Evolutionary conservation across 2,113 vertebrate genomes (phyloP).

Genomic region (Lycaon pictus): DNA sequence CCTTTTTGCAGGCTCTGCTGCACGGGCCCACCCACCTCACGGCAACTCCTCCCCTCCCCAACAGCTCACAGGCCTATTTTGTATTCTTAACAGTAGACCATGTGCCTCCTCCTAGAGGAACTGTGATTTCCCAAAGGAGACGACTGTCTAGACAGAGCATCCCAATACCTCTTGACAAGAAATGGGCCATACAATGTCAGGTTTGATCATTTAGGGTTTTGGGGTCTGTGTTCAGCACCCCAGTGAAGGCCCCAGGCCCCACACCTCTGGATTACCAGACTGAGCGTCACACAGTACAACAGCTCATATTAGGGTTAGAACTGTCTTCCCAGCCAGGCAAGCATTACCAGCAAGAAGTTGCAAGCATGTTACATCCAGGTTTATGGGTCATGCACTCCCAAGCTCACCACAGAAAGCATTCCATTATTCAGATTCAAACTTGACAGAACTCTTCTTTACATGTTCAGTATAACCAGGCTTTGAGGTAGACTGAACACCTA

Average conservation of each 20-base stretch:
- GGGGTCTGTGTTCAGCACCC: background rate
- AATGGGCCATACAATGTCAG: background rate
- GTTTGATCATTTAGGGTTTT: background rate
- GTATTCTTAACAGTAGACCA: slow-evolving; percentile 69
- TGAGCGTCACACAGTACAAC: background rate
- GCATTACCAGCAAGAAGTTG: background rate
- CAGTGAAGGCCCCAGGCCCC: background rate
- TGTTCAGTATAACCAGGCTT: background rate
- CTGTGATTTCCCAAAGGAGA: slow-evolving; percentile 74
- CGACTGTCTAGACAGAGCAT: slow-evolving; percentile 75
- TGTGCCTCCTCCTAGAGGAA: slow-evolving; percentile 43
- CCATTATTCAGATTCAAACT: background rate
- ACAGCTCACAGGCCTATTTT: slow-evolving; percentile 37
- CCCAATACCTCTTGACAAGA: slow-evolving; percentile 59
- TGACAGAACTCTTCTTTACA: background rate
- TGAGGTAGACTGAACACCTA: background rate
- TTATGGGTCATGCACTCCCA: background rate
- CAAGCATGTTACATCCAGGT: background rate
- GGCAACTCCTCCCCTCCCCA: background rate
- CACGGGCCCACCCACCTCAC: background rate
- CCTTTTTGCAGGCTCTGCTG: background rate
- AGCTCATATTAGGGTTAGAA: background rate
- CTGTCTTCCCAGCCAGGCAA: background rate
- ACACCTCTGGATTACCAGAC: background rate
- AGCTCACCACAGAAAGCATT: background rate